Base-by-base conservation (phyloP, 2,797 vertebrate species). In the Gephyroberyx darwinii region DNA sequence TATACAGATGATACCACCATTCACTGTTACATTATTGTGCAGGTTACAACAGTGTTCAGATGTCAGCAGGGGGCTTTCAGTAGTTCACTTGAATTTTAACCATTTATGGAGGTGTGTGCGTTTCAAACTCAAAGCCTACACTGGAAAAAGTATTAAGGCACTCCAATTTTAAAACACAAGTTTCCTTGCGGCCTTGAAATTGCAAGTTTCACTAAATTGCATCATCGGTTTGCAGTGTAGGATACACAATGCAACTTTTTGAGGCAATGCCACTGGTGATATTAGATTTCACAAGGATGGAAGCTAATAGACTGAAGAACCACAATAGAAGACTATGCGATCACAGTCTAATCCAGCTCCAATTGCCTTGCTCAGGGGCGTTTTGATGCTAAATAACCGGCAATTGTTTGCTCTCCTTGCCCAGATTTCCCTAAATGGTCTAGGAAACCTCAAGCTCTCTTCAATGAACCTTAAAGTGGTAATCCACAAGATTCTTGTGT, bases 71-170 rank as follows among this genome's bases (percentile, higher is more conserved):
- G 12, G 16, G 7, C n/a, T 12, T 65, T 81, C 33, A 52, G 68
- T 35, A 59, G 14, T 35, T 74, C 52, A 6, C 59, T 75, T 66
- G 3, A 48, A 39, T 61, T 83, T 76, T 77, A 71, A 57, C 89
- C 88, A 85, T 90, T 85, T 90, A 91, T 84, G 89, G 87, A 82
- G 71, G 41, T 33, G 9, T 64, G 60, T 45, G 9, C 14, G 4
- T 76, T 56, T 65, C 39, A 77, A 64, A 57, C 57, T 60, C 43
- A 60, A 80, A 77, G 68, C 45, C 67, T 41, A 13, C 39, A 35
- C 7, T 35, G 33, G 6, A 35, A 35, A 41, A 50, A n/a, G 8
- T 19, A 20, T 50, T 50, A n/a, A 50, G 17, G 48, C 48, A 50
- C 6, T 19, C 8, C 48, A 50, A 50, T 7, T 2, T 41, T 1